Conservation (phyloP, 2,888 invertebrate species). For the Harmothoe impar region DNA sequence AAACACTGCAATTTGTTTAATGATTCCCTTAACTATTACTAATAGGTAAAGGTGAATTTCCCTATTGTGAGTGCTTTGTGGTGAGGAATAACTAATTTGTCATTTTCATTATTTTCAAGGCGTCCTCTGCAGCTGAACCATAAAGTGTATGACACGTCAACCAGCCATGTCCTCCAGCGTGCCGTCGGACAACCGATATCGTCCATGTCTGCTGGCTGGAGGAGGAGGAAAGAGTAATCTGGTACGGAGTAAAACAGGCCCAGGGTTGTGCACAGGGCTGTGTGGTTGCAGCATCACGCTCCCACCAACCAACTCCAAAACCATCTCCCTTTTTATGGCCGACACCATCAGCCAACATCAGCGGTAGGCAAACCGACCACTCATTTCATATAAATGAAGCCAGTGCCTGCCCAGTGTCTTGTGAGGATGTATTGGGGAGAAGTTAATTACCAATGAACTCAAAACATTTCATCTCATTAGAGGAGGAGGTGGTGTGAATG, state of each 20-base stretch:
- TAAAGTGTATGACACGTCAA: too few species aligned
- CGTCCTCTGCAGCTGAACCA: too few species aligned
- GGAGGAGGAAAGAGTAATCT: too few species aligned
- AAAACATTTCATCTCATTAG: slow-evolving; percentile 41
- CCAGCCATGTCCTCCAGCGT: too few species aligned
- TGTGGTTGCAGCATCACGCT: not conserved
- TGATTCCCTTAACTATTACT: too few species aligned
- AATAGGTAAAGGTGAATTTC: too few species aligned
- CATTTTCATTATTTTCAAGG: too few species aligned
- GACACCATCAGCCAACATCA: not conserved
- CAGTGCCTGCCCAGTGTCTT: not conserved
- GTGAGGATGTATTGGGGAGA: not conserved
- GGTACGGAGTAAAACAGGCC: not conserved
- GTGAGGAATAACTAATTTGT: too few species aligned
- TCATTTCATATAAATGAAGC: not conserved
- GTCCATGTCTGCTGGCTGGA: too few species aligned
- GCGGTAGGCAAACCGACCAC: not conserved
- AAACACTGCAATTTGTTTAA: too few species aligned
- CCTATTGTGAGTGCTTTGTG: too few species aligned
- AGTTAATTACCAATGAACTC: slow-evolving; percentile 18
- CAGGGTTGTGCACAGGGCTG: not conserved
- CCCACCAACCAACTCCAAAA: not conserved
- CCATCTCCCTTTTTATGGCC: not conserved
- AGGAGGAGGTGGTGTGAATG: not conserved
- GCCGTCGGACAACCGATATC: too few species aligned